These are phyloP conservation scores for Phymatocera aterrima DNA, from an alignment of 2,888 invertebrate genomes.

Conservation along the genomic window DNA sequence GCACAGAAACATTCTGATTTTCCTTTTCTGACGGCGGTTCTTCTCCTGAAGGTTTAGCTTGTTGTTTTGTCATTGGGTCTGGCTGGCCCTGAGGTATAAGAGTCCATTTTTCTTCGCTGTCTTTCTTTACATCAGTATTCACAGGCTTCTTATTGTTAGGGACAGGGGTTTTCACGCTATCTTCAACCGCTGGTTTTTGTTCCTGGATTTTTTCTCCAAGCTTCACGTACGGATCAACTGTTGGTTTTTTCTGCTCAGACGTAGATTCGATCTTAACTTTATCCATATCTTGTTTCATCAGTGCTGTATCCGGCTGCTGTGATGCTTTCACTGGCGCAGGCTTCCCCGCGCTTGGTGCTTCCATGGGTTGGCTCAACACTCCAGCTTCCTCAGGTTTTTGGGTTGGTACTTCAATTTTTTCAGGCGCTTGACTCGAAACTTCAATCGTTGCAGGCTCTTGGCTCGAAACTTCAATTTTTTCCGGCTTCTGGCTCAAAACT, in stretches of 20 bases:
- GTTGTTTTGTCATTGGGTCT: conserved; percentile 51
- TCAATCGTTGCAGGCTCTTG: neutral
- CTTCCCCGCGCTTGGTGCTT: neutral
- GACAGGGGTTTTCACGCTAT: neutral
- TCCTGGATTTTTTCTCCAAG: conserved; percentile 10
- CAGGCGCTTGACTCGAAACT: conserved; percentile 19
- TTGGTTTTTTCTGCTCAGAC: conserved; percentile 18
- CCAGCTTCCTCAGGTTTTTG: conserved; percentile 44
- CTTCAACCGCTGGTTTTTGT: neutral
- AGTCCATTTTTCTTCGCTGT: conserved; percentile 59
- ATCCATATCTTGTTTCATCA: neutral
- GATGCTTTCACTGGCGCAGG: conserved; percentile 41
- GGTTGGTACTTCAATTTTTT: conserved; percentile 46
- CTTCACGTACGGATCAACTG: conserved; percentile 11
- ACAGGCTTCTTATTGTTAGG: neutral
- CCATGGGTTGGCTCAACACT: conserved; percentile 45
- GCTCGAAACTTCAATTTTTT: neutral
- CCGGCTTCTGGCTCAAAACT: neutral
- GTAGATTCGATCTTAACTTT: neutral
- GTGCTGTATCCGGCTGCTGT: neutral
- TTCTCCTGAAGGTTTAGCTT: conserved; percentile 55
- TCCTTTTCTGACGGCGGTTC: conserved; percentile 60
- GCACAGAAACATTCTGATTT: conserved; percentile 75
- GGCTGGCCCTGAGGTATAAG: conserved; percentile 56
- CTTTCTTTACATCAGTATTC: conserved; percentile 45